phyloP scores from a whole-genome alignment of 2,888 invertebrate species.

The Saturnia japonica region DNA sequence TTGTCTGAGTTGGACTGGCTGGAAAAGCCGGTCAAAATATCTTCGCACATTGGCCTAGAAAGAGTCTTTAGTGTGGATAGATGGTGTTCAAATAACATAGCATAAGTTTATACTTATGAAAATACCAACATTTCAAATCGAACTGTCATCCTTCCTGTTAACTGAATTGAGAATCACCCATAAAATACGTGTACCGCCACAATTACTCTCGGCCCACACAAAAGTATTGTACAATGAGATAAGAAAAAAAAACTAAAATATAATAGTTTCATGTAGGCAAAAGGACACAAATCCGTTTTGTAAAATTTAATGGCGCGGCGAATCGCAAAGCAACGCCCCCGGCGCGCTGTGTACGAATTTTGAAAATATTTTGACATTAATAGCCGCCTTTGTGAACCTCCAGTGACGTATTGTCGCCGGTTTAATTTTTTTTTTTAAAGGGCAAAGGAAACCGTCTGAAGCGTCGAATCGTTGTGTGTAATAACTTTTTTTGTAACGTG shows the following conservation, averaged over 20 bases:
- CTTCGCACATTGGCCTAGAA: too few species aligned
- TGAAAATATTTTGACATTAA: constrained; percentile 81
- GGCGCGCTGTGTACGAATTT: constrained; percentile 69
- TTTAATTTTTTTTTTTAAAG: constrained; percentile 8
- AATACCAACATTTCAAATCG: not conserved
- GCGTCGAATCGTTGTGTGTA: constrained; percentile 9
- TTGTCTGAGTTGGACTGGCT: too few species aligned
- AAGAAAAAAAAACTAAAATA: constrained; percentile 8
- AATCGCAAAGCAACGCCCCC: constrained; percentile 60
- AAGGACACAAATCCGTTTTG: constrained; percentile 18
- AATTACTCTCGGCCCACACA: constrained; percentile 7
- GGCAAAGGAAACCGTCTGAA: not conserved
- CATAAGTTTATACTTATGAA: too few species aligned
- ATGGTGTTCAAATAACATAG: too few species aligned
- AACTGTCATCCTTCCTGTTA: not conserved
- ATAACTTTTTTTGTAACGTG: not conserved
- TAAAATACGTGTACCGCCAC: constrained; percentile 11
- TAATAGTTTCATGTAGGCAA: constrained; percentile 19
- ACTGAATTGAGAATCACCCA: not conserved
- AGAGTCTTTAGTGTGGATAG: too few species aligned
- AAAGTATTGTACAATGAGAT: constrained; percentile 1
- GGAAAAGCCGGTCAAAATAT: too few species aligned
- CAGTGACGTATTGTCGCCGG: constrained; percentile 62
- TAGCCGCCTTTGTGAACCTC: constrained; percentile 60
- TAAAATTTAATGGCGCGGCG: constrained; percentile 39